A percentile compares a stretch with the other conserved stretches of the same genome.
phyloP scores from a whole-genome alignment of 2,797 vertebrate species.

The Pogoniulus pusillus region DNA sequence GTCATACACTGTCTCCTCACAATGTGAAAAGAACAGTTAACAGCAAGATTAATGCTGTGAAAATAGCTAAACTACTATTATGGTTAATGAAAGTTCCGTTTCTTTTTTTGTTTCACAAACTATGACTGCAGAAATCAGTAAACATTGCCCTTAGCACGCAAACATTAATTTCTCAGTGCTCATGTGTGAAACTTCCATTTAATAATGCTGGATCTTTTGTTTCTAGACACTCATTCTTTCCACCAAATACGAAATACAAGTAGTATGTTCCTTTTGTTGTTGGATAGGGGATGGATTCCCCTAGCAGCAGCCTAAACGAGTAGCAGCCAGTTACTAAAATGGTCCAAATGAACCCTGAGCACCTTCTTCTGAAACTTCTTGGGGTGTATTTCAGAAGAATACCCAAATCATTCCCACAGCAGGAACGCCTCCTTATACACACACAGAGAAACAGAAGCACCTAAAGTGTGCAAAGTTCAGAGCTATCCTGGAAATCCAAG shows the following conservation, averaged over 20 bases:
- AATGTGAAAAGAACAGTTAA: conserved; percentile 39
- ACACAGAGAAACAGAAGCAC: not conserved
- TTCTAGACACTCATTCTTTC: not conserved
- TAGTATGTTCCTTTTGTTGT: not conserved
- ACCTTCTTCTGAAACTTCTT: not conserved
- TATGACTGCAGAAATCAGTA: not conserved
- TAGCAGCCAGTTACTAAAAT: not conserved
- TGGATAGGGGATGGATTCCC: not conserved
- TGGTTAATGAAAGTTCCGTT: not conserved
- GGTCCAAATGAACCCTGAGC: not conserved
- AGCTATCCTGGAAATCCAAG: not conserved
- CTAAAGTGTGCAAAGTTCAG: not conserved
- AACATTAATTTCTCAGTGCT: not conserved
- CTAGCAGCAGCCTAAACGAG: not conserved
- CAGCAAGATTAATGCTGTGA: conserved; percentile 29
- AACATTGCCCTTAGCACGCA: conserved; percentile 14
- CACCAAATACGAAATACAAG: not conserved
- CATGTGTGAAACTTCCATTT: not conserved
- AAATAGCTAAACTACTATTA: conserved; percentile 27
- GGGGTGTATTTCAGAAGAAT: not conserved
- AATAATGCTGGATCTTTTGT: not conserved
- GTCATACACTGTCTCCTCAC: conserved; percentile 23
- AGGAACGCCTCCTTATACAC: not conserved
- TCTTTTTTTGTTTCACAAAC: conserved; percentile 7
- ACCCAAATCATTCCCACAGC: not conserved